phyloP scores from a whole-genome alignment of 2,797 vertebrate species.

The Chelon auratus region DNA sequence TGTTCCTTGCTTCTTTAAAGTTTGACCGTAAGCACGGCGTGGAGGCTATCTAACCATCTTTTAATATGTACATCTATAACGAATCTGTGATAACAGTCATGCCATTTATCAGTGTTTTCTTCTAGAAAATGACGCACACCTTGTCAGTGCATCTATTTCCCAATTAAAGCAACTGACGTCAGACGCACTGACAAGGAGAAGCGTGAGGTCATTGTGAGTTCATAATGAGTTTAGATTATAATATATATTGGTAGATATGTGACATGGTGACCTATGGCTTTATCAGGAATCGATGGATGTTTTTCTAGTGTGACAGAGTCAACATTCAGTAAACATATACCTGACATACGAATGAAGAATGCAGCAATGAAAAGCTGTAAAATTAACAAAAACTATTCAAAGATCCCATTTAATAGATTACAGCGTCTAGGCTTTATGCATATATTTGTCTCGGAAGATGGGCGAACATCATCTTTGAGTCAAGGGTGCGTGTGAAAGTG shows the following conservation, averaged over 20 bases:
- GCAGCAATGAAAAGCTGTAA: background rate
- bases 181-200: constrained; percentile 77
- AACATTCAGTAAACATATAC: background rate
- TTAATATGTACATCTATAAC: background rate
- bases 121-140: constrained; percentile 53
- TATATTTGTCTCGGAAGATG: too few species aligned
- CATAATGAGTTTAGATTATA: constrained; percentile 31
- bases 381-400: background rate
- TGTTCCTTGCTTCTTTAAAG: background rate
- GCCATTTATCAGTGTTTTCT: constrained; percentile 24
- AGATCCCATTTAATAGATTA: too few species aligned
- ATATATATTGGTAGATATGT: background rate
- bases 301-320: background rate
- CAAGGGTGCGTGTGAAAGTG: constrained; percentile 1
- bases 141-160: constrained; percentile 54
- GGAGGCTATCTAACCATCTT: too few species aligned
- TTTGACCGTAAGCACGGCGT: background rate
- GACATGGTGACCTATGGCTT: background rate
- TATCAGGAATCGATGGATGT: background rate
- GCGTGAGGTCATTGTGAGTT: constrained; percentile 72
- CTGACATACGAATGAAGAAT: background rate
- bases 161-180: constrained; percentile 88
- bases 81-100: background rate
- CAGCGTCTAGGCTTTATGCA: too few species aligned
- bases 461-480: too few species aligned